Conservation (phyloP, 2,113 vertebrate genomes). For the Triplophysa tibetana region DNA sequence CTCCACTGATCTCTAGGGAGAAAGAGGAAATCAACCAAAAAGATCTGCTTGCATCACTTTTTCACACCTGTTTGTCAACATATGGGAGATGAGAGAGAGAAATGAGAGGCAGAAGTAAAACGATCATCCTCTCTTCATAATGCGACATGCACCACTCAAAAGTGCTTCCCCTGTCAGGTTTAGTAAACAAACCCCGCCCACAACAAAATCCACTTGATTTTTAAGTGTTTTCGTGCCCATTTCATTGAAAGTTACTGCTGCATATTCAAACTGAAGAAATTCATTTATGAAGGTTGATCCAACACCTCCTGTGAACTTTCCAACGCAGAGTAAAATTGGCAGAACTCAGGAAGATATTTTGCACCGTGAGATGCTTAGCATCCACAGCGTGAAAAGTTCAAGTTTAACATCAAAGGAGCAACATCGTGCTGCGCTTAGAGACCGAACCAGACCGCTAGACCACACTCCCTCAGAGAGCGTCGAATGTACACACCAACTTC, state of each 20-base stretch:
- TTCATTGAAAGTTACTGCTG: neutral
- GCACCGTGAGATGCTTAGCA: neutral
- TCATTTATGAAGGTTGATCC: neutral
- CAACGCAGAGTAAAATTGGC: neutral
- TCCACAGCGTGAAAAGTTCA: neutral
- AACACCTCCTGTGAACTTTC: constrained; percentile 2
- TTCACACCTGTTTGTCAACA: neutral
- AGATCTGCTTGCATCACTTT: neutral
- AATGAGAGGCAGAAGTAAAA: neutral
- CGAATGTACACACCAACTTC: neutral
- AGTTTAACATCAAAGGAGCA: constrained; percentile 15
- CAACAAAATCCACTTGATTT: no score
- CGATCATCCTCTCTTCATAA: neutral
- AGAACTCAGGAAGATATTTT: constrained; percentile 1
- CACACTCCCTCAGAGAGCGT: neutral
- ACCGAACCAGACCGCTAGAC: neutral
- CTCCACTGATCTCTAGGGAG: neutral
- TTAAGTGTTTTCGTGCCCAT: no score
- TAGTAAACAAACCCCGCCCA: constrained; percentile 12
- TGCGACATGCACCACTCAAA: constrained; percentile 2
- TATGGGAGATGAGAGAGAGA: neutral
- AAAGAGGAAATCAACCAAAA: no score
- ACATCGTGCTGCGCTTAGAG: neutral
- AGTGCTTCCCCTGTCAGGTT: constrained; percentile 12
- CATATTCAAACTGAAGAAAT: neutral